These are phyloP conservation scores for Cyphomyrus discorhynchus DNA, from an alignment of 2,113 vertebrate species.

Conservation along the genomic window DNA sequence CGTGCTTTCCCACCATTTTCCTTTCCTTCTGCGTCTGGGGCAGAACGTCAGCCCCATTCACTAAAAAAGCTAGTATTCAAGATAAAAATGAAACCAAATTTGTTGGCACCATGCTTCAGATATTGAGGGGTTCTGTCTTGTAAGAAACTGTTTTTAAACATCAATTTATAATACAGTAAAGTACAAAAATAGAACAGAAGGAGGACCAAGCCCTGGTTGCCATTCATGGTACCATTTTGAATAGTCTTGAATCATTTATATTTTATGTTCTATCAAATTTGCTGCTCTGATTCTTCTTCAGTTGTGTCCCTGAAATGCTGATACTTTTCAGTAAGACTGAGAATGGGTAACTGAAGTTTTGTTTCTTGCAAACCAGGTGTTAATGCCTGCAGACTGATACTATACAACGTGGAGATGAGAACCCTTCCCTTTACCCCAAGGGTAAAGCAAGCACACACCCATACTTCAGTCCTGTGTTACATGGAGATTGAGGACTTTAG, in stretches of 20 bases:
- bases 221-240: background rate
- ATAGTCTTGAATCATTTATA: background rate
- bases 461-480: background rate
- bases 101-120: too few relatives aligned
- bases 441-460: background rate
- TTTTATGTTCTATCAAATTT: background rate
- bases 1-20: background rate
- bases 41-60: too few relatives aligned
- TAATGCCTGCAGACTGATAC: background rate
- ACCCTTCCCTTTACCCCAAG: background rate
- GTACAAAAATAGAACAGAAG: background rate
- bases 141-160: too few relatives aligned
- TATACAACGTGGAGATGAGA: background rate
- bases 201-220: background rate
- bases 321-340: background rate
- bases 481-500: background rate
- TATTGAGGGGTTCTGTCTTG: too few relatives aligned
- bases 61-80: background rate
- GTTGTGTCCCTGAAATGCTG: background rate
- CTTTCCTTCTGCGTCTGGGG: background rate
- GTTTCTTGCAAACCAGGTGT: background rate
- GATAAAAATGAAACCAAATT: background rate
- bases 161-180: background rate
- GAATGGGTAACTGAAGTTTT: background rate
- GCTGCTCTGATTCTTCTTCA: background rate